A percentile compares a stretch with the other conserved stretches of the same genome.
Evolutionary conservation across 1,140 invertebrate genomes (phyloP).

Genomic region (Cotesia typhae): DNA sequence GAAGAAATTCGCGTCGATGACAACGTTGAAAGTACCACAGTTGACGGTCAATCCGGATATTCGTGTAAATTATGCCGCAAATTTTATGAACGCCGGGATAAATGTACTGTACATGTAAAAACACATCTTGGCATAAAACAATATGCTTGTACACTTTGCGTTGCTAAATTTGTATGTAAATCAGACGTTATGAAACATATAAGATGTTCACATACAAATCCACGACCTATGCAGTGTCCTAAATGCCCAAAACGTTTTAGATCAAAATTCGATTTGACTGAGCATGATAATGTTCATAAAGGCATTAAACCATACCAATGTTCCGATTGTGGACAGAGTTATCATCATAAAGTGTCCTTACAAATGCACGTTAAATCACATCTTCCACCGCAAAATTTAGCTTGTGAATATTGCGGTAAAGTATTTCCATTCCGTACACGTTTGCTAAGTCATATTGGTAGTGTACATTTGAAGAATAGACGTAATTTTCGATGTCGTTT

Average conservation of each 20-base stretch:
- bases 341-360: constrained; percentile 64
- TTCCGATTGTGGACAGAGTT: constrained; percentile 60
- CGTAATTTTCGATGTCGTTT: constrained; percentile 63
- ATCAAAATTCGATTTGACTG: constrained; percentile 62
- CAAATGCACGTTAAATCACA: constrained; percentile 65
- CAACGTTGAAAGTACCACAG: constrained; percentile 55
- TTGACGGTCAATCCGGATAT: constrained; percentile 57
- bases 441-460: constrained; percentile 60
- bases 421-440: constrained; percentile 63
- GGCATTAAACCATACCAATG: constrained; percentile 62
- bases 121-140: constrained; percentile 77
- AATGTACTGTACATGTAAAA: constrained; percentile 71
- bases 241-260: constrained; percentile 64
- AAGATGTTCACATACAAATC: constrained; percentile 63
- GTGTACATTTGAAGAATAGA: constrained; percentile 62
- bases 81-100: constrained; percentile 61
- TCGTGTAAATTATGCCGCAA: constrained; percentile 60
- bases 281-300: constrained; percentile 64
- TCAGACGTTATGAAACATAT: constrained; percentile 66
- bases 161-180: constrained; percentile 63
- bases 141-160: constrained; percentile 74
- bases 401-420: constrained; percentile 64
- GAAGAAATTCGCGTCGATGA: constrained; percentile 63
- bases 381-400: constrained; percentile 62
- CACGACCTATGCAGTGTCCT: constrained; percentile 60